These are phyloP conservation scores for Thomomys bottae DNA, from an alignment of 2,113 vertebrate species.

Conservation along the genomic window DNA sequence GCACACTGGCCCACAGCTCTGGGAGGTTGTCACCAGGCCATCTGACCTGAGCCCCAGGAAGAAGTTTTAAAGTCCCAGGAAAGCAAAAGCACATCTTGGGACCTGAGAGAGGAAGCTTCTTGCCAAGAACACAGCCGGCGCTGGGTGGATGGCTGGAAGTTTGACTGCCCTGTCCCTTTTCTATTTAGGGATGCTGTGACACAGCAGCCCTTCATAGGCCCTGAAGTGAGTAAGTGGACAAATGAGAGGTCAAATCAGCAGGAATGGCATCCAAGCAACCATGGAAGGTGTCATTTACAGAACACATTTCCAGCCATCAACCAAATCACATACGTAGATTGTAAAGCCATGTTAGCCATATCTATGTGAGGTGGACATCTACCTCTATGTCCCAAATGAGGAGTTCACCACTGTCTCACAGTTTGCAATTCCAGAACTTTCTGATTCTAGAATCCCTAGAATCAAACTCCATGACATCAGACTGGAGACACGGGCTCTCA, in stretches of 20 bases:
- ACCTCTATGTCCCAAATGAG: not conserved
- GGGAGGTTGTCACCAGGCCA: not conserved
- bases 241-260: not conserved
- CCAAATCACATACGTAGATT: not conserved
- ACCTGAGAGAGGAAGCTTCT: constrained; percentile 41
- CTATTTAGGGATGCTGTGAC: not conserved
- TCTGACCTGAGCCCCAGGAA: constrained; percentile 42
- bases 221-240: not conserved
- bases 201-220: not conserved
- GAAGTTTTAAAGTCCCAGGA: constrained; percentile 14
- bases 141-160: not conserved
- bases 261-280: not conserved
- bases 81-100: constrained; percentile 41
- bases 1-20: not conserved
- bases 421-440: not conserved
- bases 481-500: not conserved
- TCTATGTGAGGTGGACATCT: not conserved
- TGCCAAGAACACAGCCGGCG: constrained; percentile 55
- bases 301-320: not conserved
- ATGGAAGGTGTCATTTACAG: not conserved
- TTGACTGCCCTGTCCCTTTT: not conserved
- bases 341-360: not conserved
- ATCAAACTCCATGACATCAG: not conserved
- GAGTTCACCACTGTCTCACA: not conserved
- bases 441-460: not conserved